phyloP scores from a whole-genome alignment of 2,888 invertebrate genomes.

The Cloeon dipterum region DNA sequence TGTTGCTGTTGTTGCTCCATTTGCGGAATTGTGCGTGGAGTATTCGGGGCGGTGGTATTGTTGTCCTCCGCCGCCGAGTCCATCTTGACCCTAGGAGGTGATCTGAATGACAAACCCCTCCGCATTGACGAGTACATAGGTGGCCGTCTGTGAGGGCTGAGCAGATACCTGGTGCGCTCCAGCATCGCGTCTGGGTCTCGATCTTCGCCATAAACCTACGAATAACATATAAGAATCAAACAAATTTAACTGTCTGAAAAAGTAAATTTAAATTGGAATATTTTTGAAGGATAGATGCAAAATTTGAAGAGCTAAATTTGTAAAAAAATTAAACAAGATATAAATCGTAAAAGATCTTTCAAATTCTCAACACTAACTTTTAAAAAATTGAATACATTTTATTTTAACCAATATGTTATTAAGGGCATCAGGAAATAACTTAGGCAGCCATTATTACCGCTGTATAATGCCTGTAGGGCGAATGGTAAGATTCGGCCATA shows the following conservation, averaged over 20 bases:
- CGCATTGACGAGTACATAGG: neutral
- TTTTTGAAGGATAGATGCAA: too few species aligned
- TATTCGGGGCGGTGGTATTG: neutral
- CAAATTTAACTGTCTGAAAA: too few species aligned
- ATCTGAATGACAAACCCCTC: neutral
- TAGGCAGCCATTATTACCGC: constrained; percentile 5
- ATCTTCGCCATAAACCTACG: too few species aligned
- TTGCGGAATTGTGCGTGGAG: neutral
- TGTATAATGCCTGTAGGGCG: constrained; percentile 18
- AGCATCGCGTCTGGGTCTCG: neutral
- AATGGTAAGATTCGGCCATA: constrained; percentile 49
- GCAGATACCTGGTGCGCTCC: neutral
- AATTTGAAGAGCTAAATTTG: too few species aligned
- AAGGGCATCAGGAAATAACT: constrained; percentile 2
- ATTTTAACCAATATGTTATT: neutral
- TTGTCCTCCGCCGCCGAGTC: neutral
- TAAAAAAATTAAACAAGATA: too few species aligned
- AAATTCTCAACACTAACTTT: too few species aligned
- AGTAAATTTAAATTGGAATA: too few species aligned
- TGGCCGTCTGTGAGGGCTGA: neutral
- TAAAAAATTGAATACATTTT: neutral
- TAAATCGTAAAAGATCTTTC: too few species aligned
- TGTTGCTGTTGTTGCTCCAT: neutral
- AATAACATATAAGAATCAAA: too few species aligned
- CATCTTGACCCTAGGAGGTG: neutral